Base-by-base conservation (phyloP, 2,888 invertebrate genomes). In the Phortica okadai region DNA sequence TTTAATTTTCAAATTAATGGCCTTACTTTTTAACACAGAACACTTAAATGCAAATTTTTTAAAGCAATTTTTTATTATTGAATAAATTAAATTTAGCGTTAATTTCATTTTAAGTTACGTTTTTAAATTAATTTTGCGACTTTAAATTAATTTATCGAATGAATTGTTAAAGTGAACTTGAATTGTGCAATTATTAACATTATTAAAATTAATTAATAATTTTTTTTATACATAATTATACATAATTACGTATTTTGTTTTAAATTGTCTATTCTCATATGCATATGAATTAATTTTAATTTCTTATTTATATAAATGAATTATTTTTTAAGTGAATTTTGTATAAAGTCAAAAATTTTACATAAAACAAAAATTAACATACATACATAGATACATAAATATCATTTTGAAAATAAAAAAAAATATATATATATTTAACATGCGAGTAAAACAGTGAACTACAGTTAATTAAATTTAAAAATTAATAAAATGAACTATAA, bases 171-270 rank as follows among this genome's bases (percentile, higher is more conserved):
- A 66, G 73, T 59, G 14, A 82, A 77, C 78, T 85, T 85, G 79
- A 85, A 85, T 83, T 86, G 85, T 86, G 85, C 85, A 86, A 86
- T 86, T 86, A 72, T 79, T 81, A 77, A 76, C 79, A 79, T 77
- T 56, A 69, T 76, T 33, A 76, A 62, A 11, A 75, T 76, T 69
- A 76, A 72, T 76, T 41, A 74, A 75, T 77, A 78, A 77, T 81
- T 76, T 73, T 75, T 77, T 81, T 81, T 62, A 11, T 50, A 50
- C 8, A 33, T 14, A 45, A 45, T 69, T 21, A 67, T 67, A 16
- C 50, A 69, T 16, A 69, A 44, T 45, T 45, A 64, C 14, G 64
- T 33, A 64, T 33, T 64, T 21, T n/a, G 50, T 50, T 50, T 59
- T 59, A 16, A 59, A 16, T 59, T n/a, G 59, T 59, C 59, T 59